Evolutionary conservation across 2,797 vertebrate genomes (phyloP).

Genomic region (Lepus oiostolus): DNA sequence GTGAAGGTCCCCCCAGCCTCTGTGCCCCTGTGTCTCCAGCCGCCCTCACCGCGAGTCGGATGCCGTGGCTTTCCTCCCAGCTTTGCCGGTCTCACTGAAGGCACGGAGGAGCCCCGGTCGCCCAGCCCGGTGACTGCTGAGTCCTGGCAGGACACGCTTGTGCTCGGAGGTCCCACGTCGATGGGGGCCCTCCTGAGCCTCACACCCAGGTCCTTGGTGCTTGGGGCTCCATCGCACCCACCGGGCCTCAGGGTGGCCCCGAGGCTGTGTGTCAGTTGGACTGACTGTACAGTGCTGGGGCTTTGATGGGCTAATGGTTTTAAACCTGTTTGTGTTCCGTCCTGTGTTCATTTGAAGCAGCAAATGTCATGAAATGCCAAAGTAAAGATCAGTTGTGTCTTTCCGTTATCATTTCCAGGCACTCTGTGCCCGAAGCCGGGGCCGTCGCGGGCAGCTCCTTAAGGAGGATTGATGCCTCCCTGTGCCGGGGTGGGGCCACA

Average conservation of each 20-base stretch:
- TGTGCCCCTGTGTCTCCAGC: too few species aligned
- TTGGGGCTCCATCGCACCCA: background rate
- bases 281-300: accelerated
- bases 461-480: too few species aligned
- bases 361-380: slow-evolving; percentile 73
- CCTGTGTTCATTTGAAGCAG: background rate
- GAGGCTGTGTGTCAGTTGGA: accelerated
- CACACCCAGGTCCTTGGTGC: accelerated
- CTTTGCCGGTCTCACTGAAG: too few species aligned
- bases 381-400: slow-evolving; percentile 49
- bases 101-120: too few species aligned
- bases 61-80: accelerated
- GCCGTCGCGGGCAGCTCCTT: background rate
- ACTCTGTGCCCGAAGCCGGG: slow-evolving; percentile 41
- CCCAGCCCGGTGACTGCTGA: too few species aligned
- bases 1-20: background rate
- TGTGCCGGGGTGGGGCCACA: too few species aligned
- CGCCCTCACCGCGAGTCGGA: accelerated
- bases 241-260: accelerated
- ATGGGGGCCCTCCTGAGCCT: accelerated
- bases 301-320: background rate
- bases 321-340: background rate
- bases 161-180: too few species aligned
- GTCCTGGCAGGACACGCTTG: accelerated
- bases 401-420: background rate